Evolutionary conservation across 2,888 invertebrate species (phyloP), one percentile per base, ranked within the genome.

Genomic region (Ophioninae sp.): DNA sequence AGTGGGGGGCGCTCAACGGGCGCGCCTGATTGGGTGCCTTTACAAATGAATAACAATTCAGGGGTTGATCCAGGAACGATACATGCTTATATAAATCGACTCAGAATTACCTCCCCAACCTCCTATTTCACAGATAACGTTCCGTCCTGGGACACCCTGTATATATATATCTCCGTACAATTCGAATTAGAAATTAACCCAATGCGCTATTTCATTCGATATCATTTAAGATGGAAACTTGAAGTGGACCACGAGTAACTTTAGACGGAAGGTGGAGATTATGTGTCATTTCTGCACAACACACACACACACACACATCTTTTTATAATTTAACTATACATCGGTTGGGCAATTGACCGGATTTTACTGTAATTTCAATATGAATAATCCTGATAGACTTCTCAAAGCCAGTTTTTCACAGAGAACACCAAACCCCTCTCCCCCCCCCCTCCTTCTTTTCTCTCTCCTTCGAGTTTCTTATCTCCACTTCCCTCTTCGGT

Each of bases 291-390:
- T 70, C 23, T 62, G 21, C 21, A 37, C 17, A 41, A 39, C 20
- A 30, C 6, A n/a, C 57, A 57, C 20, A 17, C 57, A 57, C 20
- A 57, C 57, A 6, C 23, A 50, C 50, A 44, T 44, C 13, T 69
- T 10, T 56, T 39, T 76, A 20, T 44, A 44, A 37, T 59, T 73
- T 44, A n/a, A 39, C 17, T 37, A 68, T 74, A 44, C 44, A 76
- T 75, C 65, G 76, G 69, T 81, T 81, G 80, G 50, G 74, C 85
- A 88, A 88, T 81, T 80, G 83, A 59, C 61, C 76, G 85, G 65
- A 69, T 74, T 85, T 86, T 83, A 88, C 85, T 87, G 87, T 87
- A 87, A 88, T 87, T 87, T 86, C 86, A 87, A 86, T 87, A 87
- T 86, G 81, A 84, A 82, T 87, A 88, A 87, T 86, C 83, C 79